Evolutionary conservation across 2,113 vertebrate species (phyloP), one percentile per base, ranked within the genome.

Genomic region (Eurystomus gularis): DNA sequence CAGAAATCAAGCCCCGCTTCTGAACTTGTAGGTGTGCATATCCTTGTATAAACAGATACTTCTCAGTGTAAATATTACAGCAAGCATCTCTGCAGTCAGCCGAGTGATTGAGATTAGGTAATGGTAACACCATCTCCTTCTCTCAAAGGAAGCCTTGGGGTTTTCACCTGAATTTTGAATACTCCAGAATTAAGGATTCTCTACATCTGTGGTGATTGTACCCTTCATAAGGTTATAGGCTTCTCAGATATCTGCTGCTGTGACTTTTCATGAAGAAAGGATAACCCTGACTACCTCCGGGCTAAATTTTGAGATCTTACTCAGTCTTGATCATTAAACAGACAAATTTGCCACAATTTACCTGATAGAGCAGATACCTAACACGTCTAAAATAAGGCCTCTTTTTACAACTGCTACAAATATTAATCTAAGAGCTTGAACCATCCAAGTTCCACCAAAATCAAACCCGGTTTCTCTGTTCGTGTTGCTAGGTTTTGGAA

Each of bases 11-110:
- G 23, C n/a, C 62, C 66, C 35, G 37, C n/a, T 77, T n/a, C 44
- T 72, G 40, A 57, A 11, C 7, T 39, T 4, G 1, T 3, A 20
- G 55, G 19, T 13, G 10, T 52, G 40, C 0, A 1, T 70, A 31
- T 4, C 18, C 29, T 24, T 52, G 44, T 18, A 9, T 0, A 82
- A 60, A 21, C 24, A 57, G 52, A 8, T 48, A 25, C 46, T 75
- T 20, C 90, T 70, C 26, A 7, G 26, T 33, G 42, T n/a, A 11
- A 46, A 7, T 13, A 0, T 5, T 31, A 10, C 60, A 75, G 80
- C 2, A 6, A 69, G 57, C 15, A 15, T 4, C 33, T 69, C 65
- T 82, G 70, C 42, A 37, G 58, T 35, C 55, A 68, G 31, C 19
- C 3, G 9, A 33, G 49, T 2, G 2, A 20, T 23, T 83, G 54